These are phyloP conservation scores for Elaeidobius kamerunicus DNA, from an alignment of 2,888 invertebrate species.

Conservation along the genomic window DNA sequence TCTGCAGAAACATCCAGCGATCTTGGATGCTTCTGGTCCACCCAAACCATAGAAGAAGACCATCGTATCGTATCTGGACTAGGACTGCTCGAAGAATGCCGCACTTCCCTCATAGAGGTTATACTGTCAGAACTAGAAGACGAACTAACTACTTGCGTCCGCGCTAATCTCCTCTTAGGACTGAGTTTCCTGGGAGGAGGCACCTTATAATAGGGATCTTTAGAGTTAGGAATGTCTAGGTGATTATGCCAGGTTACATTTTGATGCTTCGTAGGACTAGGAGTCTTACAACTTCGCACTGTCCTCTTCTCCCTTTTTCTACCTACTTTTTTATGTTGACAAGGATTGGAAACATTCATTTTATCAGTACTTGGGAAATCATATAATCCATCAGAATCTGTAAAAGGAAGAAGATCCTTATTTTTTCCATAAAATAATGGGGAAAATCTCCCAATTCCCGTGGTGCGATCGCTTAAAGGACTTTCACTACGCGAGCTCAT, in stretches of 20 bases:
- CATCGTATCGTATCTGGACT: constrained; percentile 49
- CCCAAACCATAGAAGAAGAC: constrained; percentile 49
- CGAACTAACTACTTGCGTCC: constrained; percentile 55
- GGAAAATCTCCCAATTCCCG: constrained; percentile 63
- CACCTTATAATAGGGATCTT: constrained; percentile 45
- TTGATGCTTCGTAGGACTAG: constrained; percentile 54
- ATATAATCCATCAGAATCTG: constrained; percentile 77
- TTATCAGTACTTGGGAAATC: constrained; percentile 77
- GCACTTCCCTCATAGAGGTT: constrained; percentile 52
- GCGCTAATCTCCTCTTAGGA: constrained; percentile 56
- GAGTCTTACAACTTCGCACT: constrained; percentile 46
- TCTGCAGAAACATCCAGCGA: constrained; percentile 50
- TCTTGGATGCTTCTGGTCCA: constrained; percentile 43
- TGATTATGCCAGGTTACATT: constrained; percentile 53
- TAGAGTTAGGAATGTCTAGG: constrained; percentile 57
- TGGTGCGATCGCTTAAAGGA: constrained; percentile 69
- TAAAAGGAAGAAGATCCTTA: constrained; percentile 62
- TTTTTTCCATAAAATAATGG: constrained; percentile 69
- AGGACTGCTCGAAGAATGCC: constrained; percentile 48
- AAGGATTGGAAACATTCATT: constrained; percentile 48
- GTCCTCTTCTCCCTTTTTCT: constrained; percentile 61
- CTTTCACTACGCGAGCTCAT: constrained; percentile 78
- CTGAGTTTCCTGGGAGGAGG: constrained; percentile 54
- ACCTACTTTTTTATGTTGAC: constrained; percentile 58
- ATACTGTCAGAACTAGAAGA: constrained; percentile 62